Conservation (phyloP, 2,888 invertebrate species). For the Leptura quadrifasciata region DNA sequence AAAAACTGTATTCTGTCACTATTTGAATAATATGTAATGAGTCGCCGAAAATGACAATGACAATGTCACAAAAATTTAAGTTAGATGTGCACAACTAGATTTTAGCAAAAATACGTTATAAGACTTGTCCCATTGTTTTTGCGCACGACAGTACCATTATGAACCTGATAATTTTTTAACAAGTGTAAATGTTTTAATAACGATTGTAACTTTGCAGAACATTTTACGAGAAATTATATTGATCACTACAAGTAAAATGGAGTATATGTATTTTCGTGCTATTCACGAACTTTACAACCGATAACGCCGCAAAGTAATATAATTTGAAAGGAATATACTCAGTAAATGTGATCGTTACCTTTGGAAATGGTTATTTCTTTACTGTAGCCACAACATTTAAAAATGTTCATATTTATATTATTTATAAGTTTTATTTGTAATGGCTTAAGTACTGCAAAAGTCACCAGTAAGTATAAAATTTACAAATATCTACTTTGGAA, state of each 20-base stretch:
- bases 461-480: not conserved
- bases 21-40: too few relatives aligned
- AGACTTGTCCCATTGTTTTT: too few relatives aligned
- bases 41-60: too few relatives aligned
- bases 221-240: not conserved
- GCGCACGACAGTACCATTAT: too few relatives aligned
- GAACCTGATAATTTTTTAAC: too few relatives aligned
- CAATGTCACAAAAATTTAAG: too few relatives aligned
- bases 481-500: not conserved
- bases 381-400: not conserved
- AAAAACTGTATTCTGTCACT: too few relatives aligned
- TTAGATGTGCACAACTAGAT: too few relatives aligned
- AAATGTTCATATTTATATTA: not conserved
- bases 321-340: not conserved
- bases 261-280: not conserved
- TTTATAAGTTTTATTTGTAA: not conserved
- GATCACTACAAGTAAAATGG: not conserved
- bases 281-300: not conserved
- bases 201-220: too few relatives aligned
- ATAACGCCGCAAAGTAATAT: not conserved
- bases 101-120: too few relatives aligned
- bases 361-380: not conserved
- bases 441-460: not conserved
- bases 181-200: too few relatives aligned
- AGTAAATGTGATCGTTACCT: not conserved